A percentile compares a stretch with the other conserved stretches of the same genome.
These are phyloP conservation scores for Amiota communis DNA, from an alignment of 2,888 invertebrate genomes.

Conservation along the genomic window DNA sequence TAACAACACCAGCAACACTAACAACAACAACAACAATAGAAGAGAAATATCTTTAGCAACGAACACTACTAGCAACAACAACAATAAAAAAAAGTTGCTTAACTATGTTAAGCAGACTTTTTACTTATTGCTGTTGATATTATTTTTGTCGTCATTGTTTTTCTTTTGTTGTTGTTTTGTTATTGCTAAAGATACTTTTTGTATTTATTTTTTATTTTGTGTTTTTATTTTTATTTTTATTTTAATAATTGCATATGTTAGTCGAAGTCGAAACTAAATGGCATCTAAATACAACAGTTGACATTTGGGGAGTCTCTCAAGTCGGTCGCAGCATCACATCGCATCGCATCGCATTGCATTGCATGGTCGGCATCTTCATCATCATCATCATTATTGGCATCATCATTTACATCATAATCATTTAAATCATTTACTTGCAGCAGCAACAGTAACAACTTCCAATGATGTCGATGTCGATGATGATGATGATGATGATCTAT, in stretches of 20 bases:
- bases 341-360: slow-evolving; percentile 3
- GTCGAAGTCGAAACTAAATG: slow-evolving; percentile 39
- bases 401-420: not conserved
- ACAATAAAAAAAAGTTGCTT: slow-evolving; percentile 31
- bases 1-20: not conserved
- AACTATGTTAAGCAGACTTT: slow-evolving; percentile 38
- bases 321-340: slow-evolving; percentile 31
- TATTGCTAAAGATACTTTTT: slow-evolving; percentile 1
- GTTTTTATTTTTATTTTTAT: slow-evolving; percentile 16
- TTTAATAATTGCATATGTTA: no score
- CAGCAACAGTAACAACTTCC: not conserved
- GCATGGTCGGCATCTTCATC: not conserved
- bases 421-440: not conserved
- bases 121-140: slow-evolving; percentile 33
- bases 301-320: slow-evolving; percentile 45
- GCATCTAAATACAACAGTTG: slow-evolving; percentile 43
- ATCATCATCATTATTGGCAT: slow-evolving; percentile 3
- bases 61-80: not conserved
- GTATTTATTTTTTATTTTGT: slow-evolving; percentile 13
- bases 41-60: not conserved
- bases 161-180: not conserved
- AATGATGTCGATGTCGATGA: not conserved
- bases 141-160: slow-evolving; percentile 10
- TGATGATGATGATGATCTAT: slow-evolving; percentile 9
- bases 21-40: slow-evolving; percentile 6